Conservation (phyloP, 64 coral and sea anemone genomes). For the Porites australiensis region DNA sequence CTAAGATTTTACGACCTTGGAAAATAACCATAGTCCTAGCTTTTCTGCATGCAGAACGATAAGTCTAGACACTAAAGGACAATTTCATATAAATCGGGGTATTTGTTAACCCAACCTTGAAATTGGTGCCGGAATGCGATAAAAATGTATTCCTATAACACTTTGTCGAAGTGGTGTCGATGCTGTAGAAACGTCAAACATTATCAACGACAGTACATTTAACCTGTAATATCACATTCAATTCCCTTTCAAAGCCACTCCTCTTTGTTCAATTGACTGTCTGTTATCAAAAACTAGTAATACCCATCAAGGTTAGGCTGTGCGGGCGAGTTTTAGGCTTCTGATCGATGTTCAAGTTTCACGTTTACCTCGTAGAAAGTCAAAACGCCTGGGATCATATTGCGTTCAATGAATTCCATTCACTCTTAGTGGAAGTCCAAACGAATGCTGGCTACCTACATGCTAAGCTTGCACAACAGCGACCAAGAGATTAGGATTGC, state of each 20-base stretch:
- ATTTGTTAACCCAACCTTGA: conserved; percentile 5
- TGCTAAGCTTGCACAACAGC: neutral
- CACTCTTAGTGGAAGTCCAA: no score
- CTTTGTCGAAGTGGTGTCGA: conserved; percentile 11
- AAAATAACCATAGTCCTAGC: conserved; percentile 4
- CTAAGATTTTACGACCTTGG: neutral
- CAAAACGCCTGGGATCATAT: conserved; percentile 1
- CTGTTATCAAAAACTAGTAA: conserved; percentile 11
- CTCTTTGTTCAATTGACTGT: neutral
- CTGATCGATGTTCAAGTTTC: neutral
- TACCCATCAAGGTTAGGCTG: neutral
- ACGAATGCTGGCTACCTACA: neutral
- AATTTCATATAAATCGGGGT: conserved; percentile 1
- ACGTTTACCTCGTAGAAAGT: neutral
- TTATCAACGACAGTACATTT: conserved; percentile 1
- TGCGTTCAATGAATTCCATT: conserved; percentile 1
- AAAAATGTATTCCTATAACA: neutral
- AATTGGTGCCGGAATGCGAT: neutral
- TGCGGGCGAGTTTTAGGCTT: neutral
- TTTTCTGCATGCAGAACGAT: neutral
- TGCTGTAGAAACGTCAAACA: neutral
- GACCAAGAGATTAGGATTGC: conserved; percentile 1
- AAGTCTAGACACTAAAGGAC: conserved; percentile 14
- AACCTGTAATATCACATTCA: conserved; percentile 4
- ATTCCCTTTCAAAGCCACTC: conserved; percentile 6